These are phyloP conservation scores for Parnassius glacialis DNA, from an alignment of 2,888 invertebrate genomes.

Conservation along the genomic window DNA sequence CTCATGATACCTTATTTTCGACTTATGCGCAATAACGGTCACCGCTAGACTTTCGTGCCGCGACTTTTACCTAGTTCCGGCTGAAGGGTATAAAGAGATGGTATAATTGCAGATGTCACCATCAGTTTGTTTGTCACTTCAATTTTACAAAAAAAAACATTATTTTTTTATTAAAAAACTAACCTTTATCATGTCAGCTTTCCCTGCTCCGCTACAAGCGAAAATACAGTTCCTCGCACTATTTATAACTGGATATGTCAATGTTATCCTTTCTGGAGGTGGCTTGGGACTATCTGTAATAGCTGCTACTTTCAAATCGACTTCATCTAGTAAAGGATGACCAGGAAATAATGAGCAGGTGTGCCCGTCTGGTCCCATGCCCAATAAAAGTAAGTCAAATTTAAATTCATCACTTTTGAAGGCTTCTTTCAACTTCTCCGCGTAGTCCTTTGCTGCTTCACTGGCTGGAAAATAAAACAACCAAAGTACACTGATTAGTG, in stretches of 20 bases:
- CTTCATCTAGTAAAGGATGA: constrained; percentile 84
- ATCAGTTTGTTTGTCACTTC: no score
- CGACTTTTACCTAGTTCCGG: no score
- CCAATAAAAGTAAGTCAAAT: constrained; percentile 94
- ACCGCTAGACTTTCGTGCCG: no score
- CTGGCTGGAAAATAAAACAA: constrained; percentile 76
- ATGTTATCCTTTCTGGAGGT: constrained; percentile 93
- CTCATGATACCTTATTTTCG: no score
- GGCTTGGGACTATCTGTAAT: constrained; percentile 98
- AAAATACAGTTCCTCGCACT: constrained; percentile 91
- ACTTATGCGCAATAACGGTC: no score
- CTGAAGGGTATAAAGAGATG: no score
- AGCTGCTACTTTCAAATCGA: constrained; percentile 86
- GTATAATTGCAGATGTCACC: no score
- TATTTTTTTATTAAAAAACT: constrained; percentile 30
- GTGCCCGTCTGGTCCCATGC: constrained; percentile 99
- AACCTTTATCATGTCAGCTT: constrained; percentile 94
- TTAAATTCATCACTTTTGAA: constrained; percentile 78
- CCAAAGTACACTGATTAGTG: neutral
- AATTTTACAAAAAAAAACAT: no score
- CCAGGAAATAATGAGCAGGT: constrained; percentile 98
- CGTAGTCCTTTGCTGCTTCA: constrained; percentile 88
- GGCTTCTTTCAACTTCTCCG: constrained; percentile 82
- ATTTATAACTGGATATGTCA: constrained; percentile 95
- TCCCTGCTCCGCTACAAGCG: constrained; percentile 90